These are phyloP conservation scores for Ephestia elutella DNA, from an alignment of 1,140 invertebrate genomes.

Conservation along the genomic window DNA sequence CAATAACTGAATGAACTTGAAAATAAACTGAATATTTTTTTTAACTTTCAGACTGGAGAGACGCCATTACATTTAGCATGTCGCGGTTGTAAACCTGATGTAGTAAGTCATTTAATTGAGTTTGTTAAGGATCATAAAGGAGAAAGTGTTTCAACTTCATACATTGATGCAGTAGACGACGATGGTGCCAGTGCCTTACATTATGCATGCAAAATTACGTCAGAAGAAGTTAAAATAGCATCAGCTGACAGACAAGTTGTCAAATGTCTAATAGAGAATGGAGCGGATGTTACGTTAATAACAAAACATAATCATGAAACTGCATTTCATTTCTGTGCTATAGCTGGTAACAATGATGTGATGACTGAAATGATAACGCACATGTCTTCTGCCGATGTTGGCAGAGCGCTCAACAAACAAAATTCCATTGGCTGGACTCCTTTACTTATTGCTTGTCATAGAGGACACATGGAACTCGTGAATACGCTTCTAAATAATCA, in stretches of 20 bases:
- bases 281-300: conserved; percentile 89
- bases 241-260: conserved; percentile 94
- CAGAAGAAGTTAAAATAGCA: conserved; percentile 81
- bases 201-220: conserved; percentile 87
- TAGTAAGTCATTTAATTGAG: conserved; percentile 88
- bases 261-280: conserved; percentile 89
- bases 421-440: conserved; percentile 96
- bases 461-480: conserved; percentile 87
- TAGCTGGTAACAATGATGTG: conserved; percentile 96
- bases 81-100: conserved; percentile 87
- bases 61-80: conserved; percentile 95
- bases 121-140: conserved; percentile 87
- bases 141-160: conserved; percentile 80
- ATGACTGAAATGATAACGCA: conserved; percentile 94
- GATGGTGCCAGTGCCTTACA: conserved; percentile 96
- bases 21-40: not conserved
- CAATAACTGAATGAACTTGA: too few species aligned
- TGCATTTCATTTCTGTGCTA: conserved; percentile 94
- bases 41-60: conserved; percentile 88
- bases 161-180: conserved; percentile 88
- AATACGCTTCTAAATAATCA: conserved; percentile 91
- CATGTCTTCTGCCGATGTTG: conserved; percentile 89
- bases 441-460: conserved; percentile 91
- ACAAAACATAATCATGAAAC: conserved; percentile 94
- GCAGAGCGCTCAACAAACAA: conserved; percentile 95